Evolutionary conservation across 2,888 invertebrate species (phyloP), one percentile per base, ranked within the genome.

Genomic region (Habroteleia sp.): DNA sequence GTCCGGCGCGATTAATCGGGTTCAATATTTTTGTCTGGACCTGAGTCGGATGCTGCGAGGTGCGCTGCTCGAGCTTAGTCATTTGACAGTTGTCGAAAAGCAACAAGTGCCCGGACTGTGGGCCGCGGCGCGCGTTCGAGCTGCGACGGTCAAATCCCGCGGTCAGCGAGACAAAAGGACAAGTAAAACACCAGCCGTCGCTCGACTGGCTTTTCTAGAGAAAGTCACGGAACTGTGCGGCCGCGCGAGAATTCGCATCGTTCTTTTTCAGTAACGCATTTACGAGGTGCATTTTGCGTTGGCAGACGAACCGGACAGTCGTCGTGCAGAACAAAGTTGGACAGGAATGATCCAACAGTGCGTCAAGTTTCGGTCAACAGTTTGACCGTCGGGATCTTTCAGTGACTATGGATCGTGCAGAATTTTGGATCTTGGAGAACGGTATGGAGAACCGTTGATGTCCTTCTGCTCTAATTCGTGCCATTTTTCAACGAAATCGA

Each of bases 51-150:
- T 83, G 84, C 84, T 84, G 85, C 79, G 80, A 66, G 73, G 33
- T 56, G 78, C 78, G 80, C 74, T 80, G 81, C 81, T 80, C 29
- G 82, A 83, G 81, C 78, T 84, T 77, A 77, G 80, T 84, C 68
- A 85, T 84, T 85, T 85, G 85, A 85, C 85, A 84, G 85, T 84
- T 83, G 84, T 83, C 84, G 84, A 85, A 85, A 84, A 84, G 81
- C 80, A 76, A 79, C 82, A 79, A 77, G 52, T 46, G 33, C 66
- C 29, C 6, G 52, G 14, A 11, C 13, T 11, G 35, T 29, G 14
- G 11, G 25, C 10, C 29, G 33, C 25, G 10, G 42, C 39, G 39
- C 42, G 42, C 23, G 44, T 27, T 11, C 27, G 13, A 17, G 3
- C 10, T 17, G 8, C 35, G 6, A 13, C n/a, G 20, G 3, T 1